Evolutionary conservation across 2,888 invertebrate species (phyloP), one percentile per base, ranked within the genome.

Genomic region (Athalia rosae): DNA sequence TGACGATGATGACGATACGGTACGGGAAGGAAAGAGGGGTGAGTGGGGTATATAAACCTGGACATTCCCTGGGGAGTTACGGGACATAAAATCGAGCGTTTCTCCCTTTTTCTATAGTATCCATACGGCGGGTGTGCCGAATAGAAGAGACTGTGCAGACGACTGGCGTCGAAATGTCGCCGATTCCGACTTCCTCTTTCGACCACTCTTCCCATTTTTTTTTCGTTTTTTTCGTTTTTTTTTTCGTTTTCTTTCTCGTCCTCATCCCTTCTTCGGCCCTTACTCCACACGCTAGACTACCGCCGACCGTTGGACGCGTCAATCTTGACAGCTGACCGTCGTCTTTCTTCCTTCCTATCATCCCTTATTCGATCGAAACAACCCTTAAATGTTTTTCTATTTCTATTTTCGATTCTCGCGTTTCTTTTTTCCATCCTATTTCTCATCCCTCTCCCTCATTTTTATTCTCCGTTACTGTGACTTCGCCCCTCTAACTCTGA

Each of bases 91-190:
- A 89, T 87, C 86, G 86, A 83, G 84, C 85, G 79, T 83, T 73
- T 73, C 83, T 78, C 85, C 83, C 84, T 86, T 86, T 84, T 84
- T 69, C 63, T 61, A 28, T 61, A 3, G 5, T 61, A 61, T 41
- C 41, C 9, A 28, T 28, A 28, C 28, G 28, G 28, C 28, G 28
- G 28, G 28, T 28, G 28, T 28, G 28, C 28, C 2, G 28, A 28
- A 28, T 28, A 28, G 28, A 28, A 28, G 28, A 28, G 28, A 28
- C 28, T 28, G 28, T 28, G 28, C 48, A 0, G 50, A 48, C 41
- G 41, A 45, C 66, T 84, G 89, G 89, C 89, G 89, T 86, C 89
- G 86, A 87, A 87, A 89, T 88, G 89, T 89, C 89, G 89, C 84
- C 71, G 83, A 82, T 82, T 86, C 84, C 81, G 80, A 77, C 77